phyloP scores from a whole-genome alignment of 2,888 invertebrate genomes.

The Lysandra coridon region DNA sequence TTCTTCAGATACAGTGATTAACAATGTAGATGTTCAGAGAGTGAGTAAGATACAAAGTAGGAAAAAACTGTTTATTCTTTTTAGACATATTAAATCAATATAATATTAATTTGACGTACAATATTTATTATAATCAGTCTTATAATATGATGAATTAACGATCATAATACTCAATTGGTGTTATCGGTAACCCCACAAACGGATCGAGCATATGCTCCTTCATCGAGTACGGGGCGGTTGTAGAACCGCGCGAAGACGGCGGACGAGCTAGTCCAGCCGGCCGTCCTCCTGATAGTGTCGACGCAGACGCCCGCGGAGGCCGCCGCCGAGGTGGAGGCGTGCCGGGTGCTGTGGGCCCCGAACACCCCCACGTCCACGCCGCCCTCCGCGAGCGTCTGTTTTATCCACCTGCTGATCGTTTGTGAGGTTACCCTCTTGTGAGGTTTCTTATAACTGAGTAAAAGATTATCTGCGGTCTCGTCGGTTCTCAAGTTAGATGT shows the following conservation, averaged over 20 bases:
- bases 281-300: conserved; percentile 17
- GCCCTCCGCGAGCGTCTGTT: neutral
- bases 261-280: conserved; percentile 25
- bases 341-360: conserved; percentile 41
- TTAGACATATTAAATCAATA: too few species aligned
- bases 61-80: too few species aligned
- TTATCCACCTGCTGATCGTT: conserved; percentile 20
- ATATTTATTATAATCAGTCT: too few species aligned
- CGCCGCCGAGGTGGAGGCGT: conserved; percentile 44
- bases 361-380: conserved; percentile 25
- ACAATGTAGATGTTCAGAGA: too few species aligned
- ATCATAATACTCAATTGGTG: too few species aligned
- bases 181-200: neutral
- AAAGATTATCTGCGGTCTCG: neutral
- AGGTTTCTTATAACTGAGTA: neutral
- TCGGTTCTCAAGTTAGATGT: neutral
- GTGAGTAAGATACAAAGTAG: too few species aligned
- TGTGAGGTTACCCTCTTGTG: conserved; percentile 16
- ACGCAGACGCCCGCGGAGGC: conserved; percentile 18
- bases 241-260: conserved; percentile 12
- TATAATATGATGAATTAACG: too few species aligned
- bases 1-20: too few species aligned
- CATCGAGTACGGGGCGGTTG: neutral
- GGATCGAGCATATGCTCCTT: conserved; percentile 6
- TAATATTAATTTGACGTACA: too few species aligned